Conservation (phyloP, 1,140 invertebrate species). For the Micrasema longulum region DNA sequence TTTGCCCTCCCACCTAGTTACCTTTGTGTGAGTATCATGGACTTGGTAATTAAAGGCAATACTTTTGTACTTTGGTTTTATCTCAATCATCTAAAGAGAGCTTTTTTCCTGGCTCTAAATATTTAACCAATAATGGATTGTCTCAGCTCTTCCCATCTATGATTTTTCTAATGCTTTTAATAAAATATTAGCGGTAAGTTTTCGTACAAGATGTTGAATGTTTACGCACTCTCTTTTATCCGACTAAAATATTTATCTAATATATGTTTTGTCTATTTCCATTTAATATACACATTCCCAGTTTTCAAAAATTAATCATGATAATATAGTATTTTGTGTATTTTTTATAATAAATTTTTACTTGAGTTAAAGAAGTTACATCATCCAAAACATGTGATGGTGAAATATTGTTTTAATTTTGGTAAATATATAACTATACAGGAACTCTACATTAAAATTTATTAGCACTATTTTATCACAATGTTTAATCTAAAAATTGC, state of each 20-base stretch:
- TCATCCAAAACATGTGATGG: too few relatives aligned
- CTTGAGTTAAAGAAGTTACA: too few relatives aligned
- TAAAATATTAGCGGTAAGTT: conserved; percentile 8
- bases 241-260: conserved; percentile 13
- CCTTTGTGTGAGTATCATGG: conserved; percentile 39
- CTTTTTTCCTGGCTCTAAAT: conserved; percentile 21
- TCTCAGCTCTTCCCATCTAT: conserved; percentile 3
- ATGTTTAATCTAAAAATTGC: too few relatives aligned
- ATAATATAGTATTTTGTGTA: too few relatives aligned
- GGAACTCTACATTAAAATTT: too few relatives aligned
- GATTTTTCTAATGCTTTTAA: conserved; percentile 28
- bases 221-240: conserved; percentile 5
- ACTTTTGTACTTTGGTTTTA: conserved; percentile 2
- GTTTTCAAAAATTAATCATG: not conserved
- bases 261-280: not conserved
- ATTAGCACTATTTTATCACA: too few relatives aligned
- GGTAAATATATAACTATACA: too few relatives aligned
- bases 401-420: too few relatives aligned
- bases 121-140: conserved; percentile 26
- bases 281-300: not conserved
- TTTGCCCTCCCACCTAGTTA: conserved; percentile 36
- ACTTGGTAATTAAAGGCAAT: conserved; percentile 3
- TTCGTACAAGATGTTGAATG: conserved; percentile 15
- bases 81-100: conserved; percentile 9
- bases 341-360: too few relatives aligned